Evolutionary conservation across 2,113 vertebrate genomes (phyloP), one percentile per base, ranked within the genome.

Genomic region (Pterocles orientalis): DNA sequence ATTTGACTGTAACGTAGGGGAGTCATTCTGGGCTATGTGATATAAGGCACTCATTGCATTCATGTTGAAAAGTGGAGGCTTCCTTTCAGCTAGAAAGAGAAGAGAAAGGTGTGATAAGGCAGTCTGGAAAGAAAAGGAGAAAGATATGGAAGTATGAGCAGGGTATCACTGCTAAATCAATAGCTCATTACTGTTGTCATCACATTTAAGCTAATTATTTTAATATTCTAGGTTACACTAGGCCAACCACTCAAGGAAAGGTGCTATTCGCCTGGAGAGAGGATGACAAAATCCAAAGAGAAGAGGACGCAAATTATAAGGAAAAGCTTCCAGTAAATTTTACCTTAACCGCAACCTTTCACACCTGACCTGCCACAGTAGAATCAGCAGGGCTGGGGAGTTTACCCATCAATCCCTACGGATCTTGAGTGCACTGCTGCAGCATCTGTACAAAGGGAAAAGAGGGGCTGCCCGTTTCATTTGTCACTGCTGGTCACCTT

Each of bases 11-110:
- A 99, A 98, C 21, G 98, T 98, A 83, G 99, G 99, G 88, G 99
- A 99, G 96, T 99, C 99, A 20, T 99, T 99, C 98, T 99, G 99
- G 97, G 99, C 99, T 95, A 99, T 99, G 98, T 99, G 99, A 98
- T 99, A 99, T 98, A 99, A 99, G 98, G 99, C 99, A 99, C 99
- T 99, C 99, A 99, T 99, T 95, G 99, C 99, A 71, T 99, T 99
- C 99, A 99, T 99, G 98, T 99, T 99, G 98, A 99, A 99, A 96
- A 99, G 98, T 18, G 99, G 99, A 88, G 99, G 99, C 96, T 99
- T 99, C 96, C 99, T 99, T 96, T 99, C 99, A 95, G 99, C 99
- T 99, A 80, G 47, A 97, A 97, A 94, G 91, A 94, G 82, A 95
- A 95, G 94, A 97, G 48, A 88, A 93, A 82, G 71, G 57, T 90